These are phyloP conservation scores for Drosophila greeni DNA, from an alignment of 2,888 invertebrate genomes.

Conservation along the genomic window DNA sequence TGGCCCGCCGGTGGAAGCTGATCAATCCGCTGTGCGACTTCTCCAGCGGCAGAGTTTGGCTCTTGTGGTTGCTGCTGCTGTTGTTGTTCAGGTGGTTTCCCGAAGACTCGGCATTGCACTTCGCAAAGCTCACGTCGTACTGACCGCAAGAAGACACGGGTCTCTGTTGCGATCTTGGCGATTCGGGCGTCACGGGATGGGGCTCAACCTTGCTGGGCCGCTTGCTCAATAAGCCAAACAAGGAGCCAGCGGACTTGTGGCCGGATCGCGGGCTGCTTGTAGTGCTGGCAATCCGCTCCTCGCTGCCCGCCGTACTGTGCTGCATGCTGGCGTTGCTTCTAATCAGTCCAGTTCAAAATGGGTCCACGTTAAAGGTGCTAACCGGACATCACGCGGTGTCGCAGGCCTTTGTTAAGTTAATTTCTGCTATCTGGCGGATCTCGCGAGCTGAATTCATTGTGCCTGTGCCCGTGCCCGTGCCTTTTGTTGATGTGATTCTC, in stretches of 20 bases:
- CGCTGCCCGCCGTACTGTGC: conserved; percentile 59
- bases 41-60: conserved; percentile 71
- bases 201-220: conserved; percentile 79
- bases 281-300: conserved; percentile 73
- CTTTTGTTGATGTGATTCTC: conserved; percentile 21
- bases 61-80: conserved; percentile 56
- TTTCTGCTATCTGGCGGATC: conserved; percentile 45
- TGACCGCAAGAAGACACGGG: conserved; percentile 56
- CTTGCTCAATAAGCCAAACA: conserved; percentile 75
- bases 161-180: conserved; percentile 49
- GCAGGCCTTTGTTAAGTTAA: conserved; percentile 33
- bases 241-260: conserved; percentile 64
- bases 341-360: conserved; percentile 8
- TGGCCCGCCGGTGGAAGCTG: conserved; percentile 72
- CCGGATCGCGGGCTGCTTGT: conserved; percentile 59
- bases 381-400: conserved; percentile 14
- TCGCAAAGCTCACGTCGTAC: conserved; percentile 76
- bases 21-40: conserved; percentile 72
- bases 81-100: conserved; percentile 35
- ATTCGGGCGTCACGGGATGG: conserved; percentile 71
- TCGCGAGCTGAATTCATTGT: conserved; percentile 27
- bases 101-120: conserved; percentile 57
- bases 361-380: conserved; percentile 10
- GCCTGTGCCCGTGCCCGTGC: conserved; percentile 27
- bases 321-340: conserved; percentile 52